phyloP scores from a whole-genome alignment of 1,140 invertebrate species.

The Solenopsis invicta region DNA sequence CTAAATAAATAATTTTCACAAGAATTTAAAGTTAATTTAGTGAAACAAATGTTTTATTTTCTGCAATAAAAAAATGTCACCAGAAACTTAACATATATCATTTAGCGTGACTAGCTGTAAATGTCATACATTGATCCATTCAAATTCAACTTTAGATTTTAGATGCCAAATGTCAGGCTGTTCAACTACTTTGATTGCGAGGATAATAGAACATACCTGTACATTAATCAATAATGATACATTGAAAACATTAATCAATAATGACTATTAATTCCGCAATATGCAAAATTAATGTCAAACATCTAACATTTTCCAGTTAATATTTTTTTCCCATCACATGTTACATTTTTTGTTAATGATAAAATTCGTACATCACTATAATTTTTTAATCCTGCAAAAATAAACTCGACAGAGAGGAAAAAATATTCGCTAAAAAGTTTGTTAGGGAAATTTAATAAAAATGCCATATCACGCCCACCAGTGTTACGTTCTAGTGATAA shows the following conservation, averaged over 20 bases:
- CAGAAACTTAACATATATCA: slow-evolving; percentile 36
- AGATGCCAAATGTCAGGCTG: slow-evolving; percentile 57
- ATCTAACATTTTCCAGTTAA: background rate
- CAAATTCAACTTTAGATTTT: slow-evolving; percentile 57
- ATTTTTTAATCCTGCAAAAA: slow-evolving; percentile 13
- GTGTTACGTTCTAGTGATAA: slow-evolving; percentile 5
- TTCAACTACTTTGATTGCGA: background rate
- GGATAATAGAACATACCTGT: background rate
- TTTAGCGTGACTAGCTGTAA: slow-evolving; percentile 34
- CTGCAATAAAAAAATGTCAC: background rate
- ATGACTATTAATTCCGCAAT: slow-evolving; percentile 13
- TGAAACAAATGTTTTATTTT: background rate
- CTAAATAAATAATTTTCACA: background rate
- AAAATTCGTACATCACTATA: background rate
- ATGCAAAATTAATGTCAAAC: background rate
- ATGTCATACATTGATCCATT: slow-evolving; percentile 44
- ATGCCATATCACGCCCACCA: background rate
- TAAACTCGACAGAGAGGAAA: background rate
- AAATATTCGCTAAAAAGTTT: slow-evolving; percentile 17
- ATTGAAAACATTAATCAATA: slow-evolving; percentile 13
- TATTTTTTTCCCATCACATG: background rate
- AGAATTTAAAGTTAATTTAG: background rate
- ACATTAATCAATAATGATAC: slow-evolving; percentile 13
- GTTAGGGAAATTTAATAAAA: slow-evolving; percentile 16
- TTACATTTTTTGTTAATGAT: background rate